Conservation (phyloP, 2,888 invertebrate species). For the Limnephilus marmoratus region DNA sequence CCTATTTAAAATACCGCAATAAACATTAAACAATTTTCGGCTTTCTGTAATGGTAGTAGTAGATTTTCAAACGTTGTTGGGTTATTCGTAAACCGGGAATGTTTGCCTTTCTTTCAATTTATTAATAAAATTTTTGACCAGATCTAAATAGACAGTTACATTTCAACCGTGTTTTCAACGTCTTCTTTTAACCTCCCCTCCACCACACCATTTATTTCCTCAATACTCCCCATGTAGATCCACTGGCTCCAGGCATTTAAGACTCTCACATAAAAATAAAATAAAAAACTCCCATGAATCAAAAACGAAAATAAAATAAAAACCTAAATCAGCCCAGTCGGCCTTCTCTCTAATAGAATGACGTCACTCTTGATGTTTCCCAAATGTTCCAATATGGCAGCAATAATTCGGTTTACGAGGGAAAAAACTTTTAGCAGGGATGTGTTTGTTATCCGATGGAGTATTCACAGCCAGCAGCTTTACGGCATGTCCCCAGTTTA, state of each 20-base stretch:
- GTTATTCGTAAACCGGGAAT: no score
- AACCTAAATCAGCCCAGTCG: not conserved
- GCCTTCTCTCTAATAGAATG: not conserved
- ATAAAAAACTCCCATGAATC: not conserved
- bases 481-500: not conserved
- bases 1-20: no score
- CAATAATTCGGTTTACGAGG: conserved; percentile 31
- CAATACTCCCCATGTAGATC: not conserved
- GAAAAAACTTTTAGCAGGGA: conserved; percentile 8
- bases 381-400: not conserved
- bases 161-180: no score
- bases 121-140: no score
- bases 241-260: not conserved
- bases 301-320: not conserved
- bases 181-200: not conserved
- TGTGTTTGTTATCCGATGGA: not conserved
- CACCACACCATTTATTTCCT: not conserved
- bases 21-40: no score
- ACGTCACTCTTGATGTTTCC: not conserved
- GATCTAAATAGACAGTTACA: no score
- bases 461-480: conserved; percentile 16
- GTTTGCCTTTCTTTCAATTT: no score
- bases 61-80: no score
- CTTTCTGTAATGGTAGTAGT: no score
- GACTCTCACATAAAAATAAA: not conserved